Percentiles rank a stretch among this genome's conserved stretches.
These are phyloP conservation scores for Lacanobia wlatinum DNA, from an alignment of 2,888 invertebrate species.

Conservation along the genomic window DNA sequence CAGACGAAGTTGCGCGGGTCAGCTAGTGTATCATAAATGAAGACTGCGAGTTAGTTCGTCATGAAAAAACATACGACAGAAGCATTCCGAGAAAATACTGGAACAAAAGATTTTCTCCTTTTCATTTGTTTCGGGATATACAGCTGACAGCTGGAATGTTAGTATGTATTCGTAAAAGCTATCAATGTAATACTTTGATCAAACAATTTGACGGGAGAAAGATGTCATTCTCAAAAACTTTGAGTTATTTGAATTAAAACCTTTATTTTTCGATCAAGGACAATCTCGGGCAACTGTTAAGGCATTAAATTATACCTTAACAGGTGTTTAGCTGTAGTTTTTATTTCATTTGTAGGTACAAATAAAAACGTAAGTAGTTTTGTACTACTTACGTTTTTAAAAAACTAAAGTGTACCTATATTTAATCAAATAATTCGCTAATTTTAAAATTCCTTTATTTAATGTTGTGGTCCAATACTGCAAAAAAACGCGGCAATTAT, in stretches of 20 bases:
- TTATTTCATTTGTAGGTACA: too few relatives aligned
- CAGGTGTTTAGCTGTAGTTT: too few relatives aligned
- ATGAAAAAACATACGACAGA: conserved; percentile 39
- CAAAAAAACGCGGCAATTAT: too few relatives aligned
- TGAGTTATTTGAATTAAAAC: not conserved
- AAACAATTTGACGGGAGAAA: not conserved
- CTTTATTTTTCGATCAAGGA: too few relatives aligned
- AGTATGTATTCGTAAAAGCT: conserved; percentile 5
- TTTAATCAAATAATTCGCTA: too few relatives aligned
- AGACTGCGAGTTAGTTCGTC: conserved; percentile 7
- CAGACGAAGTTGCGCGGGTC: accelerated
- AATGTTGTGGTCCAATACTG: too few relatives aligned
- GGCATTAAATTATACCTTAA: too few relatives aligned
- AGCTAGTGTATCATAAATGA: conserved; percentile 18
- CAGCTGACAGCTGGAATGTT: not conserved
- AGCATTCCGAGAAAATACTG: conserved; percentile 16
- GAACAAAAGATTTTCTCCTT: conserved; percentile 17
- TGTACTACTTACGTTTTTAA: too few relatives aligned
- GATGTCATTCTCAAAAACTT: not conserved
- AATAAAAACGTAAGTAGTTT: too few relatives aligned
- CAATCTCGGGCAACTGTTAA: too few relatives aligned
- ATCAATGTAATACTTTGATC: not conserved
- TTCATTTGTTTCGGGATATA: conserved; percentile 12
- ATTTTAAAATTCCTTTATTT: too few relatives aligned
- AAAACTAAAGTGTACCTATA: too few relatives aligned